These are phyloP conservation scores for Parotia lawesii DNA, from an alignment of 2,113 vertebrate species.

Conservation along the genomic window DNA sequence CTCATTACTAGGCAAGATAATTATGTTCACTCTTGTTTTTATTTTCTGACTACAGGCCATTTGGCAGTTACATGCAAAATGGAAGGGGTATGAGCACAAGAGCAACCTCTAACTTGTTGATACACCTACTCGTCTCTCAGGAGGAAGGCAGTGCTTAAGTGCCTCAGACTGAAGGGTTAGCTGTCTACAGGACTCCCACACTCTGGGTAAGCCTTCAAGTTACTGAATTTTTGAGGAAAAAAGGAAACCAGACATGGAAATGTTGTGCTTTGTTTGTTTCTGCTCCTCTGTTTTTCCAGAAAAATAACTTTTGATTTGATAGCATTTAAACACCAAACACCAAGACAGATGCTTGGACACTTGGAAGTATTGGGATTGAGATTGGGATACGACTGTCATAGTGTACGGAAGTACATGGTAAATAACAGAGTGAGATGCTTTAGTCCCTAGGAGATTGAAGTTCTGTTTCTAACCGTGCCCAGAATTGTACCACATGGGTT, in stretches of 20 bases:
- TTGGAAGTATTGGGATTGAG: background rate
- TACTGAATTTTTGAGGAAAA: background rate
- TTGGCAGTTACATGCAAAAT: background rate
- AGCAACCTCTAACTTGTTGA: background rate
- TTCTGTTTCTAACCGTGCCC: background rate
- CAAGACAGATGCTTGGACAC: background rate
- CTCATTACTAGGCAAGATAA: background rate
- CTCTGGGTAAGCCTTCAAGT: rapidly evolving
- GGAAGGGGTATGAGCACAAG: background rate
- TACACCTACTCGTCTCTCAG: rapidly evolving
- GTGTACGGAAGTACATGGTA: background rate
- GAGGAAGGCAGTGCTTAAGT: background rate
- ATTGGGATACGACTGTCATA: no score
- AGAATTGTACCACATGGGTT: background rate
- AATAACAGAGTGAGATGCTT: background rate
- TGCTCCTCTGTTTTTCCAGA: background rate
- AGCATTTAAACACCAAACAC: background rate
- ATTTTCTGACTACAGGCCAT: background rate
- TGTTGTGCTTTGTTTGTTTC: background rate
- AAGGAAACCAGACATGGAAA: background rate
- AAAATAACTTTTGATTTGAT: background rate
- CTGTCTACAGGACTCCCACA: rapidly evolving
- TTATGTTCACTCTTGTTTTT: background rate
- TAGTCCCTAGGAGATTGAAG: background rate
- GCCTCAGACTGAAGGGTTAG: background rate